Base-by-base conservation (phyloP, 2,797 vertebrate species). In the Staurois parvus region DNA sequence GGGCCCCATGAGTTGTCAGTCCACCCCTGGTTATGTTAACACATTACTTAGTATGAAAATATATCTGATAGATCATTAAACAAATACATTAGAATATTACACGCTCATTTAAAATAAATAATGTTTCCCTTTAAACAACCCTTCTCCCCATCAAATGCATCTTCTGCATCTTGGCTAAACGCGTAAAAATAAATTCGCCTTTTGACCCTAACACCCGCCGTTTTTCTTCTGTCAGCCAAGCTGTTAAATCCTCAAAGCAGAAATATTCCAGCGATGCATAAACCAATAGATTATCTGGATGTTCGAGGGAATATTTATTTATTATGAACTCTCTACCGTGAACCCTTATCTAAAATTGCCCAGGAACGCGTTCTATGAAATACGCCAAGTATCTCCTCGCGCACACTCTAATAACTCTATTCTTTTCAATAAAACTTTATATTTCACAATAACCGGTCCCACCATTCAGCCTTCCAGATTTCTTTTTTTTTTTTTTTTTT, bases 371-470 rank as follows among this genome's bases (percentile, higher is more conserved):
- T 59, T 67, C 24, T 72, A 2, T 79, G 83, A 84, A 84, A 79
- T 48, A 79, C 64, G 9, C 26, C 83, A 42, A 68, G 8, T 42
- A 32, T 79, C 68, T 72, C 19, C 34, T 30, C 42, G 42, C 37
- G 52, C 70, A 85, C 70, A 79, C 45, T 69, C 77, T 79, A 79
- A 79, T 85, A 85, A 80, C 77, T 74, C 68, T 74, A 85, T 85
- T 80, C 59, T 66, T 75, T 85, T 21, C 77, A 56, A 85, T 85
- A 85, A 80, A 85, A 80, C 59, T 79, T 85, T 80, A 79, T 79
- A 85, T 80, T 52, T 85, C 77, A 80, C 77, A 80, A 80, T 85
- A 79, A 74, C 59, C 72, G 68, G 73, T 26, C 37, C 42, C 77
- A 75, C 77, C 56, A 70, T 80, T 85, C 84, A 85, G 29, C 56